phyloP scores from a whole-genome alignment of 1,140 invertebrate genomes.

The Leptinotarsa texana region DNA sequence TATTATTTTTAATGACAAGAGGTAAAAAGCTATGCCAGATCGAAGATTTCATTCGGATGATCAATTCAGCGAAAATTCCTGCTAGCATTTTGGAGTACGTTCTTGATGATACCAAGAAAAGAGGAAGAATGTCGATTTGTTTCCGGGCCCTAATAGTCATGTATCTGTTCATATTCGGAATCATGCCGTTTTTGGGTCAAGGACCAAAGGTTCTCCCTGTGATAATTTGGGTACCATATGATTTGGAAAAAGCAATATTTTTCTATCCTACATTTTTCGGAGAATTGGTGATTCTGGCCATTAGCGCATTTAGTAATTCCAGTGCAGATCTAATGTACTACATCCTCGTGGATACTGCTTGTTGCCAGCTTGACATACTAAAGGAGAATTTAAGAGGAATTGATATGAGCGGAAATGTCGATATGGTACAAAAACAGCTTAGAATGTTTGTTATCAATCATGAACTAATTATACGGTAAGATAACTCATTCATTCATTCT shows the following conservation, averaged over 20 bases:
- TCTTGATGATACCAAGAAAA: background rate
- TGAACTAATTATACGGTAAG: slow-evolving; percentile 9
- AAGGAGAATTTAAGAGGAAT: slow-evolving; percentile 1
- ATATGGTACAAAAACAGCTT: background rate
- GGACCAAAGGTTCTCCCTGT: background rate
- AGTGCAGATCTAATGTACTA: background rate
- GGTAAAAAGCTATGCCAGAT: background rate
- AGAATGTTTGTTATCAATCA: background rate
- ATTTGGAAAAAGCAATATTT: background rate
- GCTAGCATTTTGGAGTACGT: background rate
- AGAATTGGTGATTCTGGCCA: background rate
- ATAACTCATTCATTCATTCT: background rate
- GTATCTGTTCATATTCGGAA: background rate
- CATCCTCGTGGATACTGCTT: background rate
- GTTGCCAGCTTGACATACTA: slow-evolving; percentile 9
- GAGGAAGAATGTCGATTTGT: background rate
- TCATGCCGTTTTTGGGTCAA: background rate
- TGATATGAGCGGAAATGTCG: background rate
- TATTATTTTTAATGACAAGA: background rate
- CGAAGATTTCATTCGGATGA: background rate
- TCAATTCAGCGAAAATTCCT: background rate
- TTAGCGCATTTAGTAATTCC: background rate
- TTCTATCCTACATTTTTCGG: background rate
- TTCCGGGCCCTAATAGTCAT: background rate
- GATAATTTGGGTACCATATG: slow-evolving; percentile 2